A percentile compares a stretch with the other conserved stretches of the same genome.
Conservation (phyloP, 2,113 vertebrate genomes). For the Desmodus rotundus region DNA sequence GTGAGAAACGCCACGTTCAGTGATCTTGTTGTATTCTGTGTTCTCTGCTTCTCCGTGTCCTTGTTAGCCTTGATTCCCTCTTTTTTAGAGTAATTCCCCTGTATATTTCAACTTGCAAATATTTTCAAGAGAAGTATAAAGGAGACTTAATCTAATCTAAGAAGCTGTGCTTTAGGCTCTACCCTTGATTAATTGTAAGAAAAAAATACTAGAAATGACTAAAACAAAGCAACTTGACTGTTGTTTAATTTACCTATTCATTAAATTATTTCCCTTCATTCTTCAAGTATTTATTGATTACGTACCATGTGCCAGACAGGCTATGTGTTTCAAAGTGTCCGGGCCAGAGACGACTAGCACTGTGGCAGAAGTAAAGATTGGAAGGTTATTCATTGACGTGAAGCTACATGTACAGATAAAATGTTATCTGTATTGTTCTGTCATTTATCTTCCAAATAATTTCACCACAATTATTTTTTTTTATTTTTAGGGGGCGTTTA, state of each 20-base stretch:
- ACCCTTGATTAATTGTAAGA: neutral
- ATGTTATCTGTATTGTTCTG: neutral
- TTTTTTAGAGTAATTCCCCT: conserved; percentile 3
- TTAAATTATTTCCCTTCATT: neutral
- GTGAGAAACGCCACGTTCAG: neutral
- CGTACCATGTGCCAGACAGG: neutral
- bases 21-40: neutral
- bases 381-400: neutral
- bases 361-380: neutral
- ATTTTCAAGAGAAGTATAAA: conserved; percentile 1
- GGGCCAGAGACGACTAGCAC: neutral
- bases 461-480: conserved; percentile 34
- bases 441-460: conserved; percentile 12
- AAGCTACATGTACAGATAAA: conserved; percentile 1
- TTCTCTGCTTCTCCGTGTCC: neutral
- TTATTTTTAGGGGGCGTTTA: conserved; percentile 92
- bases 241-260: neutral
- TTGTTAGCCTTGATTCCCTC: neutral
- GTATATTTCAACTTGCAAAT: neutral
- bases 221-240: neutral
- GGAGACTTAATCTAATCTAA: neutral
- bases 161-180: neutral
- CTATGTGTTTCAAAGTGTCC: neutral
- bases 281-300: neutral
- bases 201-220: neutral